phyloP scores from a whole-genome alignment of 1,140 invertebrate species.

The Pogonomyrmex barbatus region DNA sequence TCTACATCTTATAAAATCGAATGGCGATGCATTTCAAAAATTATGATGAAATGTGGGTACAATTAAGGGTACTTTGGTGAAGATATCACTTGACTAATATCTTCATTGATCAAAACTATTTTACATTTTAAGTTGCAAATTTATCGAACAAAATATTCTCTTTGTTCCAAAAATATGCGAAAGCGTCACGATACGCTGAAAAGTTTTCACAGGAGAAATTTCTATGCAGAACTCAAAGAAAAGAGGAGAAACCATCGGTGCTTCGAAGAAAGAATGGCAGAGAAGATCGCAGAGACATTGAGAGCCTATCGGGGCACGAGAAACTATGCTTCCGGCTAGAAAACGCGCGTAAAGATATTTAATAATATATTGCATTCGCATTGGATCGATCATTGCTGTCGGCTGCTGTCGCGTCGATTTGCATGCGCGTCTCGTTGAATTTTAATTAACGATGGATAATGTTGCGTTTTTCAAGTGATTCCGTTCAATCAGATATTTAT shows the following conservation, averaged over 20 bases:
- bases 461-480: conserved; percentile 13
- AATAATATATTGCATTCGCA: conserved; percentile 41
- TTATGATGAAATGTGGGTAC: not conserved
- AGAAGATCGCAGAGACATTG: conserved; percentile 16
- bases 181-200: not conserved
- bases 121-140: not conserved
- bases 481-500: not conserved
- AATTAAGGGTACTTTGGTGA: not conserved
- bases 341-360: conserved; percentile 28
- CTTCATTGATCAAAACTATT: not conserved
- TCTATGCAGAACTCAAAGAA: conserved; percentile 6
- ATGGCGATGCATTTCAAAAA: not conserved
- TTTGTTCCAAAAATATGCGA: not conserved
- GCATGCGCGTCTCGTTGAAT: not conserved
- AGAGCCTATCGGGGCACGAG: conserved; percentile 22
- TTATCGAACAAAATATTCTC: not conserved
- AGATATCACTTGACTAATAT: not conserved
- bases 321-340: conserved; percentile 55
- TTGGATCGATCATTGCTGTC: conserved; percentile 15
- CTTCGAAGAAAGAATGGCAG: conserved; percentile 23
- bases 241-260: conserved; percentile 17
- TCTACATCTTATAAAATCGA: conserved; percentile 8
- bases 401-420: conserved; percentile 16
- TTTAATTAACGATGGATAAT: conserved; percentile 22
- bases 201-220: conserved; percentile 30